These are phyloP conservation scores for Achlya flavicornis DNA, from an alignment of 2,888 invertebrate species.

Conservation along the genomic window DNA sequence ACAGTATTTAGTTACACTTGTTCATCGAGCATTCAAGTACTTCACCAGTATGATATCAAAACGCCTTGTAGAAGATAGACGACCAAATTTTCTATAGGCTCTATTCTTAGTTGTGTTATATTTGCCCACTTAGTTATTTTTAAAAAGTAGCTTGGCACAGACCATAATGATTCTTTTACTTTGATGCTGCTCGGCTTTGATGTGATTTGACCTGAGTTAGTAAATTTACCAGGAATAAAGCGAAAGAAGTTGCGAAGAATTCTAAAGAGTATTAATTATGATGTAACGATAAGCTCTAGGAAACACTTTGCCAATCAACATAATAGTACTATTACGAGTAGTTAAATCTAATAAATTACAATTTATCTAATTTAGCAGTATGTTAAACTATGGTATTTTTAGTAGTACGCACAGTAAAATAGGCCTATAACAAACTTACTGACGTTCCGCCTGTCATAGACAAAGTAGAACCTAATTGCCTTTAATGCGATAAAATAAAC, in stretches of 20 bases:
- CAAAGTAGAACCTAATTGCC: neutral
- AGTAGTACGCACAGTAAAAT: neutral
- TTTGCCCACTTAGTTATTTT: no score
- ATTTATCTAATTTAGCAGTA: no score
- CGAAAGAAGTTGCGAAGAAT: neutral
- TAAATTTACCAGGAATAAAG: neutral
- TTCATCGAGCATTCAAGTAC: neutral
- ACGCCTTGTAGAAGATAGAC: no score
- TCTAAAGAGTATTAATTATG: neutral
- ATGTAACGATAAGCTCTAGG: neutral
- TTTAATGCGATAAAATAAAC: neutral
- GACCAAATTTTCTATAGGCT: no score
- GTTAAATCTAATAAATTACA: neutral
- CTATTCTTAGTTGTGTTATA: no score
- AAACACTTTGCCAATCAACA: neutral
- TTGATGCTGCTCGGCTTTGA: no score
- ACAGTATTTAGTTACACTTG: conserved; percentile 3
- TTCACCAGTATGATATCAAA: neutral
- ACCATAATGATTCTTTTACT: no score
- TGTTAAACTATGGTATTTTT: no score
- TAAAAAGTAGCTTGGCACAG: no score
- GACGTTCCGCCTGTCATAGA: neutral
- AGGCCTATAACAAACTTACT: neutral
- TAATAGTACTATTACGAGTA: no score
- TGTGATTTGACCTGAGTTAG: no score